Conservation (phyloP, 2,888 invertebrate species). For the Luperina testacea region DNA sequence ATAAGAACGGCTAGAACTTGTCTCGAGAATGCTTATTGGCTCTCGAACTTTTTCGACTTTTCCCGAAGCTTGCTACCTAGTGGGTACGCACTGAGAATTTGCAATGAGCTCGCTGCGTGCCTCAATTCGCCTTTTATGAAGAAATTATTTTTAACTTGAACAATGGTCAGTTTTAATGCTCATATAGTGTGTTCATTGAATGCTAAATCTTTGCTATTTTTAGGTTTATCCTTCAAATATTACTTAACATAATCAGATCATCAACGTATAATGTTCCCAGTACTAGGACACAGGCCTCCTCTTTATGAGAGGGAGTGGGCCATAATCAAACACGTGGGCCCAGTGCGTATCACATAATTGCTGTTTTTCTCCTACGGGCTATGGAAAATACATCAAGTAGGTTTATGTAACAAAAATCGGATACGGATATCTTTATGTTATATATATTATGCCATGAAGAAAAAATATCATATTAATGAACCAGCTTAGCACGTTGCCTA, state of each 20-base stretch:
- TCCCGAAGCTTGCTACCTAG: conserved; percentile 27
- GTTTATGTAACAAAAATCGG: background rate
- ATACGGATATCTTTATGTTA: background rate
- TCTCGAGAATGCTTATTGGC: conserved; percentile 61
- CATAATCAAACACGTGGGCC: no score
- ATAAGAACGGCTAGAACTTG: conserved; percentile 61
- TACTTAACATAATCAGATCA: no score
- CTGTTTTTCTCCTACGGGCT: background rate
- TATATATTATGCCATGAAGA: background rate
- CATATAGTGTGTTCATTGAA: background rate
- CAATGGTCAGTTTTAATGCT: conserved; percentile 3
- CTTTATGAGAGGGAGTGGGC: no score
- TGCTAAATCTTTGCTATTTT: background rate
- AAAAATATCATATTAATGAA: background rate
- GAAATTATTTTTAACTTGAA: conserved; percentile 20
- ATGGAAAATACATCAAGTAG: background rate
- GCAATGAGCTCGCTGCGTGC: conserved; percentile 42
- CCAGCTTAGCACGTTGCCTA: background rate
- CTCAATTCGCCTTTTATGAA: conserved; percentile 10
- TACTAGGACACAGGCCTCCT: no score
- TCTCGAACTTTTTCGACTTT: conserved; percentile 56
- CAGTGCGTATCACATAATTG: background rate
- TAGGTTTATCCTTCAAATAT: background rate
- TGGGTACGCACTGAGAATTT: conserved; percentile 49
- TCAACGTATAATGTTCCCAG: no score